Conservation (phyloP, 1,140 invertebrate genomes). For the Holcopasites calliopsidis region DNA sequence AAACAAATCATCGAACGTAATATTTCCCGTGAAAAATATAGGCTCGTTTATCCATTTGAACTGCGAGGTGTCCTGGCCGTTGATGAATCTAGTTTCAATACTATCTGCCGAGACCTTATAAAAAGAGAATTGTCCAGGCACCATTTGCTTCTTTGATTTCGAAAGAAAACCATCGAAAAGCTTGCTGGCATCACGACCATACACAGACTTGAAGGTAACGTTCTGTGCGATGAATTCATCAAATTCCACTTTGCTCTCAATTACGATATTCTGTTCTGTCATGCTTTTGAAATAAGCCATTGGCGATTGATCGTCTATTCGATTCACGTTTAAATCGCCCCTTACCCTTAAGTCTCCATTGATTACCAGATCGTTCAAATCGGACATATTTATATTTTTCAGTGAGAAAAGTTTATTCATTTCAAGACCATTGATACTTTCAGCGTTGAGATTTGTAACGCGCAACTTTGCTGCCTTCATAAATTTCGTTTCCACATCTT, state of each 20-base stretch:
- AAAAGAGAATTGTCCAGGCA: constrained; percentile 35
- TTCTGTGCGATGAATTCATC: constrained; percentile 51
- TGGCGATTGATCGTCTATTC: constrained; percentile 33
- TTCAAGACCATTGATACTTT: constrained; percentile 30
- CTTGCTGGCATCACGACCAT: constrained; percentile 33
- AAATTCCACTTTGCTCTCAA: constrained; percentile 24
- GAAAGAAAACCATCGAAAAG: constrained; percentile 47
- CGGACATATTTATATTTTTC: neutral
- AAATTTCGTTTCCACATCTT: constrained; percentile 3
- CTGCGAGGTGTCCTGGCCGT: constrained; percentile 34
- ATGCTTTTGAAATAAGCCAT: constrained; percentile 48
- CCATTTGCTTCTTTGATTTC: constrained; percentile 48
- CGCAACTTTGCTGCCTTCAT: constrained; percentile 47
- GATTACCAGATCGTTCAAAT: constrained; percentile 40
- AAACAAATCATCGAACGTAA: constrained; percentile 56
- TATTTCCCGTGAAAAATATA: constrained; percentile 44
- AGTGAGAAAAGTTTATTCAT: neutral
- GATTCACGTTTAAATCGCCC: constrained; percentile 27
- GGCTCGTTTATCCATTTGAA: constrained; percentile 55
- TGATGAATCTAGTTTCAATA: constrained; percentile 48
- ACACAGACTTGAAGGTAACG: constrained; percentile 35
- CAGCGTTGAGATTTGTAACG: constrained; percentile 36
- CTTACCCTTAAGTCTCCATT: constrained; percentile 55
- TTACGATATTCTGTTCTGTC: constrained; percentile 24
- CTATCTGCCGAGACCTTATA: constrained; percentile 38